A percentile compares a stretch with the other conserved stretches of the same genome.
Evolutionary conservation across 2,888 invertebrate genomes (phyloP).

Genomic region (Sceliomorpha sp.): DNA sequence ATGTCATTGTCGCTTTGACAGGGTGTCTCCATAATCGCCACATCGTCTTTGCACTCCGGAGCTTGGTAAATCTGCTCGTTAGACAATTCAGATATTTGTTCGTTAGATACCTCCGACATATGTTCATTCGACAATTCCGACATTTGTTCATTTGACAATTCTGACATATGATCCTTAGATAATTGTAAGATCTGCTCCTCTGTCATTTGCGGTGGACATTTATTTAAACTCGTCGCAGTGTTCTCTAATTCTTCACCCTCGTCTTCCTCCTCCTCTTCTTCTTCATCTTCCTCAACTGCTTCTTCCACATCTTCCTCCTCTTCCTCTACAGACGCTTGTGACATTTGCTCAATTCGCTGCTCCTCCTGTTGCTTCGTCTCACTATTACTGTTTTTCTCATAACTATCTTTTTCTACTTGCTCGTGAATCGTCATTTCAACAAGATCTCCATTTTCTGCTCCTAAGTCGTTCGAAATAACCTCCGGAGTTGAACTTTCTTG

Average conservation of each 20-base stretch:
- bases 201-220: conserved; percentile 53
- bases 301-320: conserved; percentile 24
- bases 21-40: conserved; percentile 8
- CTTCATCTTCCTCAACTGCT: conserved; percentile 27
- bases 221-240: conserved; percentile 46
- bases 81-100: conserved; percentile 23
- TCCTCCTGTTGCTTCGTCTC: too few species aligned
- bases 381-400: too few species aligned
- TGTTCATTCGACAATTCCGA: conserved; percentile 62
- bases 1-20: conserved; percentile 10
- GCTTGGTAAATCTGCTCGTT: conserved; percentile 47
- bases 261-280: too few species aligned
- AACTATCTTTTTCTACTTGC: too few species aligned
- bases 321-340: too few species aligned
- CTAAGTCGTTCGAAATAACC: too few species aligned
- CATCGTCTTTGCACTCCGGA: conserved; percentile 23
- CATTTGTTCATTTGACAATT: conserved; percentile 61
- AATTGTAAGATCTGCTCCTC: conserved; percentile 64
- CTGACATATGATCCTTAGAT: conserved; percentile 58
- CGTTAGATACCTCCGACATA: conserved; percentile 51
- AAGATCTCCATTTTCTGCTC: too few species aligned
- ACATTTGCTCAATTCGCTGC: too few species aligned
- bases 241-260: conserved; percentile 9
- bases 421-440: too few species aligned
- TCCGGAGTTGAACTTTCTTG: too few species aligned